phyloP scores from a whole-genome alignment of 2,797 vertebrate species.

The Poeciliopsis presidionis region DNA sequence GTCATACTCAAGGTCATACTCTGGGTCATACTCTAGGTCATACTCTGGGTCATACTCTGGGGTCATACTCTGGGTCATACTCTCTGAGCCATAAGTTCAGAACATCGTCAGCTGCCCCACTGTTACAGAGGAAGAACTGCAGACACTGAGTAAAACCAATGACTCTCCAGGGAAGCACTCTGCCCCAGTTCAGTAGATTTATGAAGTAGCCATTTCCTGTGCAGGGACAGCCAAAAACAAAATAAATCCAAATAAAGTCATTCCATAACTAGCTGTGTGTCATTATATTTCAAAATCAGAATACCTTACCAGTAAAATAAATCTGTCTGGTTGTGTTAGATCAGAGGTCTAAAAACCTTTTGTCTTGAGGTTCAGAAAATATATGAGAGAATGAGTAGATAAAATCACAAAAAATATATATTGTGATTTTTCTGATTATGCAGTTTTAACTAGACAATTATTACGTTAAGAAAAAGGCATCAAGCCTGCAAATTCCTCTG shows the following conservation, averaged over 20 bases:
- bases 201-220: conserved; percentile 88
- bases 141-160: conserved; percentile 87
- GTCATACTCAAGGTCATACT: conserved; percentile 65
- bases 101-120: conserved; percentile 69
- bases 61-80: conserved; percentile 54
- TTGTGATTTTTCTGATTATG: neutral
- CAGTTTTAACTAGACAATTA: neutral
- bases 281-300: neutral
- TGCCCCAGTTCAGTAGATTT: conserved; percentile 58
- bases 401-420: neutral
- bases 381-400: neutral
- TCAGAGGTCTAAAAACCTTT: neutral
- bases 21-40: conserved; percentile 11
- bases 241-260: too few species aligned
- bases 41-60: too few species aligned
- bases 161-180: conserved; percentile 82
- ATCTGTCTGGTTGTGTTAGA: neutral
- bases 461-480: neutral
- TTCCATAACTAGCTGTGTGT: neutral
- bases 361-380: neutral
- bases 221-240: conserved; percentile 35
- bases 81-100: conserved; percentile 82
- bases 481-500: neutral
- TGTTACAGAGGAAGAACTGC: conserved; percentile 88
- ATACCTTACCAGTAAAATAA: neutral